These are phyloP conservation scores for Netelia fuscicornis DNA, from an alignment of 2,888 invertebrate genomes.

Conservation along the genomic window DNA sequence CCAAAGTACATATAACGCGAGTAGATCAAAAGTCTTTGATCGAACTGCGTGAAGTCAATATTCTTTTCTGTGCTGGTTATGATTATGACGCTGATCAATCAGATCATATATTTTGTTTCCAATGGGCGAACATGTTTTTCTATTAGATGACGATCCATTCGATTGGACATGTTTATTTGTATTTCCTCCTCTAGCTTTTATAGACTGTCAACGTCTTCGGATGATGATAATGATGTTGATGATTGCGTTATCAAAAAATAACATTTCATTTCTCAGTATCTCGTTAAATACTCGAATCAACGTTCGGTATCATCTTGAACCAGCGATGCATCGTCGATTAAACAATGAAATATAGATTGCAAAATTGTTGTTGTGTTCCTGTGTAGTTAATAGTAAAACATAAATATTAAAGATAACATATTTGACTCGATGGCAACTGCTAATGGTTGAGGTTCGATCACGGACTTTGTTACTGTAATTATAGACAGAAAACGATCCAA, in stretches of 20 bases:
- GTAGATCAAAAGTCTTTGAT: no score
- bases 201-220: neutral
- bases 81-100: no score
- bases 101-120: no score
- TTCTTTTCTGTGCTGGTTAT: no score
- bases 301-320: neutral
- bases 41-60: no score
- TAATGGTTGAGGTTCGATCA: neutral
- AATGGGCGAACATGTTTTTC: no score
- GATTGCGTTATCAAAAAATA: neutral
- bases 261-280: neutral
- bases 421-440: neutral
- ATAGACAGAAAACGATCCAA: neutral
- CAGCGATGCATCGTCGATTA: no score
- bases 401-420: neutral
- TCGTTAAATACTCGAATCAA: neutral
- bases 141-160: no score
- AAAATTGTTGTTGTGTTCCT: neutral
- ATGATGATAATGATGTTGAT: constrained; percentile 37
- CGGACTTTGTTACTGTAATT: neutral
- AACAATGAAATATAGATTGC: no score
- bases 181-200: constrained; percentile 10
- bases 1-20: no score
- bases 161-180: neutral
- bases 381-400: neutral